Percentiles rank a stretch among this genome's conserved stretches.
Evolutionary conservation across 2,113 vertebrate genomes (phyloP).

Genomic region (Ciconia stormi): DNA sequence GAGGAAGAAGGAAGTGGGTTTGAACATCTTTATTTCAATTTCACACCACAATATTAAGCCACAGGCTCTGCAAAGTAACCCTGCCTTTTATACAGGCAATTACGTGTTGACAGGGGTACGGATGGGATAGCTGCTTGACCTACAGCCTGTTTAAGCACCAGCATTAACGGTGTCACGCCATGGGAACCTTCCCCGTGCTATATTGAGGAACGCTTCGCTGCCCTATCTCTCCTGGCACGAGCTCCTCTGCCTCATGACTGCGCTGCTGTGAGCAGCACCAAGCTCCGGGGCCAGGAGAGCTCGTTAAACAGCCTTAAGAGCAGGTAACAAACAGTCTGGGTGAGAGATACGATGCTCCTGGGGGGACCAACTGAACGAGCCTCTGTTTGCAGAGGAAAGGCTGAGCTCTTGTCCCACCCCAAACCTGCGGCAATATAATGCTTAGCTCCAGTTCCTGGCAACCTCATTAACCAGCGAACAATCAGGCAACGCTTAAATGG

Average conservation of each 20-base stretch:
- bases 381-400: not conserved
- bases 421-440: not conserved
- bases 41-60: not conserved
- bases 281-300: not conserved
- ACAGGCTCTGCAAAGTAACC: not conserved
- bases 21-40: not conserved
- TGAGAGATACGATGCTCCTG: not conserved
- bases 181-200: not conserved
- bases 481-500: not conserved
- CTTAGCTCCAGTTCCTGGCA: not conserved
- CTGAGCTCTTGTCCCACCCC: not conserved
- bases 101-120: fast-evolving
- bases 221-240: slow-evolving; percentile 54
- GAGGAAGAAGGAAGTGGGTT: not conserved
- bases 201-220: slow-evolving; percentile 34
- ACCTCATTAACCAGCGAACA: not conserved
- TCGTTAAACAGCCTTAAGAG: not conserved
- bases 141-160: not conserved
- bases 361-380: not conserved
- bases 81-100: not conserved
- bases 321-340: not conserved
- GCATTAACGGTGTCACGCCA: fast-evolving
- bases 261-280: not conserved
- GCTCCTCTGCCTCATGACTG: slow-evolving; percentile 19
- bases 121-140: not conserved